A percentile compares a stretch with the other conserved stretches of the same genome.
Evolutionary conservation across 2,888 invertebrate species (phyloP).

Genomic region (Dicyrtomina minuta): DNA sequence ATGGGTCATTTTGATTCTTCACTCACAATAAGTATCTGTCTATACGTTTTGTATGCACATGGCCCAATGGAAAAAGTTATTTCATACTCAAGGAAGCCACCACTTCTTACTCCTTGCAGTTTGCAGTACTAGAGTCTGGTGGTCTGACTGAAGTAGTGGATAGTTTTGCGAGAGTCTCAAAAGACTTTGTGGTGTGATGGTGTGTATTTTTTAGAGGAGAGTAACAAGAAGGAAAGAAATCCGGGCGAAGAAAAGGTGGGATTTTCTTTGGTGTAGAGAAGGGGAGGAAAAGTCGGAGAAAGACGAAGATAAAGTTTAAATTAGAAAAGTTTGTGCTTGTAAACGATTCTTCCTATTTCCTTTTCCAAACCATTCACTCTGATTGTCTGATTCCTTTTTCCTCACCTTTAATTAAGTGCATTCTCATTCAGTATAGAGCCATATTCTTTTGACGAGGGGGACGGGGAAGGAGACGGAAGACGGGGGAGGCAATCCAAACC

Average conservation of each 20-base stretch:
- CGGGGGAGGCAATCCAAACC: neutral
- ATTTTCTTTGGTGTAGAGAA: neutral
- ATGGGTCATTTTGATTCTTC: no score
- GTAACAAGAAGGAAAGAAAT: neutral
- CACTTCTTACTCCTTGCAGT: no score
- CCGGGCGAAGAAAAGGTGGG: slow-evolving; percentile 3
- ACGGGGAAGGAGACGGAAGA: neutral
- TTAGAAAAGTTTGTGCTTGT: slow-evolving; percentile 31
- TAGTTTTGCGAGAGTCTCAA: neutral
- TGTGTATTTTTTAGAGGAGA: neutral
- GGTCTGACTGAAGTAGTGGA: no score
- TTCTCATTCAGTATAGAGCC: neutral
- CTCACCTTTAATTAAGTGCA: slow-evolving; percentile 30
- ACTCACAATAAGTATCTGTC: no score
- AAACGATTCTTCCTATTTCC: slow-evolving; percentile 25
- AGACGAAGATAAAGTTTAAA: slow-evolving; percentile 25
- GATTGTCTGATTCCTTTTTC: slow-evolving; percentile 30
- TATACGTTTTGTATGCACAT: no score
- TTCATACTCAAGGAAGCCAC: no score
- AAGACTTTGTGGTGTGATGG: neutral
- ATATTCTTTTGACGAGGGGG: no score
- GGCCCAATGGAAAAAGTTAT: no score
- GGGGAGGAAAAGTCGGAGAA: neutral
- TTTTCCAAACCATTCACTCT: slow-evolving; percentile 33
- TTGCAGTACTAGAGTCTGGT: no score